A percentile compares a stretch with the other conserved stretches of the same genome.
Conservation (phyloP, 2,797 vertebrate genomes). For the Phrynocephalus forsythii region DNA sequence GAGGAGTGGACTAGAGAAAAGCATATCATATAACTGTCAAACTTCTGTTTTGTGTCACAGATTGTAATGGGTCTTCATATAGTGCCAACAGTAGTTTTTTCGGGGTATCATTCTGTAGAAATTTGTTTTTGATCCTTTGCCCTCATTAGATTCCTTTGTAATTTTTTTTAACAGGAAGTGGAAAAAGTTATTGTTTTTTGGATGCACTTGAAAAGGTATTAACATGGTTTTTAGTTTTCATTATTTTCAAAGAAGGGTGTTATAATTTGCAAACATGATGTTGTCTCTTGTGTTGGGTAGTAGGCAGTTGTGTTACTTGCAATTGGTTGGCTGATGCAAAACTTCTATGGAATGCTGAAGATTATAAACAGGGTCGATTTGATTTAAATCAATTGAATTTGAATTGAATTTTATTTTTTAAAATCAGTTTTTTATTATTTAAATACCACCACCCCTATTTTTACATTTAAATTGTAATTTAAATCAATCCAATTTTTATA, state of each 20-base stretch:
- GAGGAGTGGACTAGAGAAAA: background rate
- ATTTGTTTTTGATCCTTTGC: background rate
- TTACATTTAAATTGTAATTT: too few species aligned
- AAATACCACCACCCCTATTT: too few species aligned
- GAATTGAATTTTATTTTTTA: too few species aligned
- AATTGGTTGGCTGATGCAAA: background rate
- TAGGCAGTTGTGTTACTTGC: background rate
- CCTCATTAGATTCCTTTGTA: background rate
- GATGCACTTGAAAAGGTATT: background rate
- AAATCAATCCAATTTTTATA: too few species aligned
- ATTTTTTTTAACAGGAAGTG: background rate
- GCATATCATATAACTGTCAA: background rate
- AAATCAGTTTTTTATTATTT: too few species aligned
- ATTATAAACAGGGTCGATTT: too few species aligned
- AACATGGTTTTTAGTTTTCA: background rate
- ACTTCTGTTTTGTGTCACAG: constrained; percentile 2
- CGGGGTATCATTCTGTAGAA: background rate
- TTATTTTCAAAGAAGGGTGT: background rate
- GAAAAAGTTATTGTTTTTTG: background rate
- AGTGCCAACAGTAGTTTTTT: background rate
- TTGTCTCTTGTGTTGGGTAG: background rate
- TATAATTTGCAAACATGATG: background rate
- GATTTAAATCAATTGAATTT: too few species aligned
- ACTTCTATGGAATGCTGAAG: background rate
- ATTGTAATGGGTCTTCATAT: background rate